Evolutionary conservation across 2,113 vertebrate species (phyloP), one percentile per base, ranked within the genome.

Genomic region (Eolophus roseicapilla): DNA sequence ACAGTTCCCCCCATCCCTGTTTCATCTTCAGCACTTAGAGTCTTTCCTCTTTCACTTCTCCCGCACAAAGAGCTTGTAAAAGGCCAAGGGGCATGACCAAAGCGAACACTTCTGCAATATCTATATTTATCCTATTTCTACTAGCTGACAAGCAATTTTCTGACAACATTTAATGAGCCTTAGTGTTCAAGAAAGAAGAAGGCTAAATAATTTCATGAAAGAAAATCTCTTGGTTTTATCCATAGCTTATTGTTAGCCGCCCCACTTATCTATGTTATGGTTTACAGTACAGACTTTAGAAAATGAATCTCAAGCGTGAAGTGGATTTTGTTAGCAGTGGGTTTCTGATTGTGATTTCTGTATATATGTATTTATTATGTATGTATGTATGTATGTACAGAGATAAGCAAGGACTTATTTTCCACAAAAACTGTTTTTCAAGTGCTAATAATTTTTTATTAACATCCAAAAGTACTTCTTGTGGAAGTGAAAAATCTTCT

Each of bases 41-140:
- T 35, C 19, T 81, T 95, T 89, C 60, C 33, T 79, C 62, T 88
- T 90, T 93, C 80, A 63, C 46, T 93, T 90, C 84, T 88, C 17
- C 39, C 17, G 8, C 33, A 18, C 28, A 70, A 55, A 73, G 46
- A 41, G 14, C 33, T 83, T 82, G 79, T n/a, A 52, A 92, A 92
- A 90, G 35, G 43, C 12, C n/a, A 35, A 50, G 17, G 19, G 13
- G 9, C 60, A n/a, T 12, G 59, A 37, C 28, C 17, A 46, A 64
- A 82, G 21, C 0, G 2, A 86, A 67, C 25, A 17, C 76, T 92
- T 90, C 80, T 80, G 73, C 76, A 83, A 77, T 80, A 43, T n/a
- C 60, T 89, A 1, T 46, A 59, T 86, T 90, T 86, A 55, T 57
- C 17, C 9, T 46, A 43, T 82, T 84, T 84, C 39, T 77, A 14